Base-by-base conservation (phyloP, 2,113 vertebrate species). In the Amblyopsis rosae region DNA sequence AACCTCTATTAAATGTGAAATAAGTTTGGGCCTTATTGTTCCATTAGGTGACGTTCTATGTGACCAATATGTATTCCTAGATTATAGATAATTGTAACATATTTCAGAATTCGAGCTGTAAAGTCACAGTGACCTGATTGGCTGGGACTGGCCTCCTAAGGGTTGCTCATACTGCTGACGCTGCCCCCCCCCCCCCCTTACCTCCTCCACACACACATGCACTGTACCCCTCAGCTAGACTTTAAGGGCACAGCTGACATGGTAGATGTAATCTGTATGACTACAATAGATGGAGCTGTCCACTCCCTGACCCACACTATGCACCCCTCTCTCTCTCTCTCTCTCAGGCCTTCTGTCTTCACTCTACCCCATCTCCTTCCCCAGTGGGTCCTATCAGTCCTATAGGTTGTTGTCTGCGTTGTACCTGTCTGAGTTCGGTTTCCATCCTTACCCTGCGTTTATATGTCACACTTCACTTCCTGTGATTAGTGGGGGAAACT, bases 281-380 rank as follows among this genome's bases (percentile, higher is more conserved):
- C 58, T 75, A 65, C 65, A 70, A 56, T 58, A 82, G 72, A 86
- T 86, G 70, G 66, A 79, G 77, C 63, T 59, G 63, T 75, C 70
- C 67, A 78, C 61, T 67, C 70, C 6, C 3, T 64, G 82, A 80
- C 75, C 80, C 63, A 63, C n/a, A 16, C 13, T 55, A 3, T 17
- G 7, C 5, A 16, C 15, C 32, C 12, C 62, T 55, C 8, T 47
- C 1, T 51, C 62, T 59, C 64, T 56, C 35, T 70, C 12, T 26
- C 10, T 41, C 33, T 47, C 19, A 58, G 63, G 32, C 32, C 9
- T 10, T 65, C 15, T 66, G 1, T 67, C 65, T 19, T 50, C 62
- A 50, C 35, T 72, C 35, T 62, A 9, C 53, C 69, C 63, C 48
- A n/a, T 62, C 11, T 60, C 47, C 48, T 3, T 32, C 15, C n/a